Evolutionary conservation across 2,113 vertebrate species (phyloP), one percentile per base, ranked within the genome.

Genomic region (Rhinolophus ferrumequinum): DNA sequence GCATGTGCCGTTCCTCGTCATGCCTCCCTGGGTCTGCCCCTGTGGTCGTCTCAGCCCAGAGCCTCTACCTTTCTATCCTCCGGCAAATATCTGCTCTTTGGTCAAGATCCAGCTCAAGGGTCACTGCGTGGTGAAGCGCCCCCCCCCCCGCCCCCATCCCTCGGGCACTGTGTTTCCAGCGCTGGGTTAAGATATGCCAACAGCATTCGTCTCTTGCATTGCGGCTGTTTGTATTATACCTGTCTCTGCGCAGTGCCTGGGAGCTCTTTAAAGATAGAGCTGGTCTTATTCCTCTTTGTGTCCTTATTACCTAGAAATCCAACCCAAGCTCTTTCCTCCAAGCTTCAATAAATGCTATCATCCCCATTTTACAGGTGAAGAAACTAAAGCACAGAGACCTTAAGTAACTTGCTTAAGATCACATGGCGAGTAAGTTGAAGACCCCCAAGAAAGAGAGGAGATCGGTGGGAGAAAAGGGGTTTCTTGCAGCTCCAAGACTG

Each of bases 361-460:
- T 2, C 22, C 28, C 47, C 13, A n/a, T 30, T 80, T 79, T 79
- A 41, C 60, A 87, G 52, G 38, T 5, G 62, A 70, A 72, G n/a
- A 64, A 80, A 66, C 56, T 18, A 79, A 93, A 85, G 67, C 14
- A 73, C 75, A 88, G 84, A 88, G 90, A 47, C 10, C 2, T 60
- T 83, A 72, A 91, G 30, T 50, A 76, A 88, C 15, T 73, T 67
- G 21, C 50, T 38, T 12, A 47, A 82, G 13, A 8, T 24, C 56
- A 94, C 28, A 83, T 13, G 94, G 66, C 8, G 58, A 70, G 30
- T 73, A 58, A 50, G 10, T 50, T 76, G 82, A 73, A 75, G 15
- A 33, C 2, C 10, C 60, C 3, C 2, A 26, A 38, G 62, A 44
- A 70, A 58, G 87, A 64, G 47, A 19, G 33, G 30, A 69, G 7